phyloP scores from a whole-genome alignment of 2,888 invertebrate species.

The Diarsia rubi region DNA sequence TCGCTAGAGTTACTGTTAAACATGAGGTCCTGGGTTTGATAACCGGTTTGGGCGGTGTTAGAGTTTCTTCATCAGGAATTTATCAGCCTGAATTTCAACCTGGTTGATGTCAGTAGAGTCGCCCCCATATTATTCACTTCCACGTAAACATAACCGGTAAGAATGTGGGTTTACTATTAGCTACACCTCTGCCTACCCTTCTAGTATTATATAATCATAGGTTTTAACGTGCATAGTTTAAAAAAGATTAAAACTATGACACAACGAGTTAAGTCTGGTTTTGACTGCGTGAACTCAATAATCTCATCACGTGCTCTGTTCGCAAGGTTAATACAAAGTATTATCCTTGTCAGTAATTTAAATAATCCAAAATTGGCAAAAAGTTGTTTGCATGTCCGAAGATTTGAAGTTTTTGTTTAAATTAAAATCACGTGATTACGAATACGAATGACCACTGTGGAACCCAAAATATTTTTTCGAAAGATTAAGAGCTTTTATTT shows the following conservation, averaged over 20 bases:
- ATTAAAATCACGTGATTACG: slow-evolving; percentile 27
- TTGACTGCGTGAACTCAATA: slow-evolving; percentile 61
- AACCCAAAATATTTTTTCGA: neutral
- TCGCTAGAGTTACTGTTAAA: neutral
- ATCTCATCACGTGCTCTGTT: slow-evolving; percentile 49
- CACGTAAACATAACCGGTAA: neutral
- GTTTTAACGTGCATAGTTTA: neutral
- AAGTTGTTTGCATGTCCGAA: slow-evolving; percentile 40
- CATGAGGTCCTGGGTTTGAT: neutral
- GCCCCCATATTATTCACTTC: neutral
- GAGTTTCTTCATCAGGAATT: neutral
- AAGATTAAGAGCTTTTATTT: neutral
- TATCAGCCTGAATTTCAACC: neutral
- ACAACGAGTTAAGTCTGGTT: slow-evolving; percentile 28
- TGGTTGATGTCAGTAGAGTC: neutral
- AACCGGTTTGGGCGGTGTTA: neutral
- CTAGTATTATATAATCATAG: neutral
- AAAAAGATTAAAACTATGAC: slow-evolving; percentile 23
- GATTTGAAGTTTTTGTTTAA: slow-evolving; percentile 36
- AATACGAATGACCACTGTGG: neutral
- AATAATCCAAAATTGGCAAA: slow-evolving; percentile 45
- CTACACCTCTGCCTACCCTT: neutral
- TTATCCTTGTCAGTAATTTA: slow-evolving; percentile 49
- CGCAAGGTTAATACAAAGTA: slow-evolving; percentile 44
- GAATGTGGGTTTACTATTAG: neutral